Conservation (phyloP, 1,140 invertebrate species). For the Drosophila azteca region DNA sequence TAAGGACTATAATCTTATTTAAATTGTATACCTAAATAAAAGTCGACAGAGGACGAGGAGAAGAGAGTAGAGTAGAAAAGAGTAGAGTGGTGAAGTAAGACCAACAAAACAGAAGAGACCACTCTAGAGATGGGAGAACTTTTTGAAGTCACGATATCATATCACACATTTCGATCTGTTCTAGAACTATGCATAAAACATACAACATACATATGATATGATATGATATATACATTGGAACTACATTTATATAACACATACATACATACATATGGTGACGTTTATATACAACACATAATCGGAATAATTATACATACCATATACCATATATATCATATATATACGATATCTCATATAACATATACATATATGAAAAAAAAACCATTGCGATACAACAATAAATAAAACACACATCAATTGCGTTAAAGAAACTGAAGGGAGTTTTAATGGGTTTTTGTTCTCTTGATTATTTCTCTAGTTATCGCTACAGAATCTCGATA, state of each 20-base stretch:
- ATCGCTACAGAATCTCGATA: no score
- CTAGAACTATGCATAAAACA: constrained; percentile 50
- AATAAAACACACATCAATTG: constrained; percentile 71
- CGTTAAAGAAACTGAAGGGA: constrained; percentile 15
- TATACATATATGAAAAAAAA: constrained; percentile 59
- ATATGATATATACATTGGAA: constrained; percentile 54
- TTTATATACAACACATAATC: constrained; percentile 68
- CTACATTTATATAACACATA: constrained; percentile 42
- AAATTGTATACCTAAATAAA: constrained; percentile 65
- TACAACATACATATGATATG: constrained; percentile 24
- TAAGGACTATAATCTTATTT: constrained; percentile 80
- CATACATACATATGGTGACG: constrained; percentile 36
- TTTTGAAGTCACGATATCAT: constrained; percentile 37
- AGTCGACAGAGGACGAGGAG: constrained; percentile 56
- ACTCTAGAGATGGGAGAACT: neutral
- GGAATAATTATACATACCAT: constrained; percentile 70
- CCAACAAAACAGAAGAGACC: constrained; percentile 7
- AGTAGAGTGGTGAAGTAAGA: constrained; percentile 24
- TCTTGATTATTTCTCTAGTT: neutral
- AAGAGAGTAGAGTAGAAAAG: constrained; percentile 6
- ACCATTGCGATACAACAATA: constrained; percentile 72
- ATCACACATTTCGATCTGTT: constrained; percentile 62
- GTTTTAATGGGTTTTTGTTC: neutral
- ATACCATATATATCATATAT: constrained; percentile 47
- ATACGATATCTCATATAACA: constrained; percentile 63